Percentiles rank a stretch among this genome's conserved stretches.
Conservation (phyloP, 2,113 vertebrate genomes). For the Cynoglossus semilaevis region DNA sequence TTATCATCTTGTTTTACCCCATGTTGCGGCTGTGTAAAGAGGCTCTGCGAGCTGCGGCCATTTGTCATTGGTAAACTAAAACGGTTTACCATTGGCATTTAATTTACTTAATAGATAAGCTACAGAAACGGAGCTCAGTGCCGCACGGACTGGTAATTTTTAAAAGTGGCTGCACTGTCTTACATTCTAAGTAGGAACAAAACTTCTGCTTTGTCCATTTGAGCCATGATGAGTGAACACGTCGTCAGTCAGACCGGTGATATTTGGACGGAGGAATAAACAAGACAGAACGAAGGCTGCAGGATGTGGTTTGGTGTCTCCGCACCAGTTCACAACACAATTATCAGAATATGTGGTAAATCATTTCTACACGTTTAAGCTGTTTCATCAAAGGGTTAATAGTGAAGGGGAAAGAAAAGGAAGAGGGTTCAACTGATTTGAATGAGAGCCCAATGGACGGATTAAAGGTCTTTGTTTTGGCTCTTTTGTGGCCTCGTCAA, state of each 20-base stretch:
- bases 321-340: background rate
- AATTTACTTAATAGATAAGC: slow-evolving; percentile 67
- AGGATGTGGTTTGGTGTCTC: too few relatives aligned
- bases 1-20: slow-evolving; percentile 50
- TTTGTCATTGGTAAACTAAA: slow-evolving; percentile 62
- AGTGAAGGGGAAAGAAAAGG: too few relatives aligned
- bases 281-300: too few relatives aligned
- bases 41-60: slow-evolving; percentile 30
- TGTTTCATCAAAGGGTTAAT: too few relatives aligned
- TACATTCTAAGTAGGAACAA: slow-evolving; percentile 1
- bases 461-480: too few relatives aligned
- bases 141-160: slow-evolving; percentile 19
- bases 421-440: too few relatives aligned
- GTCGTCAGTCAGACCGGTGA: background rate
- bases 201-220: slow-evolving; percentile 4
- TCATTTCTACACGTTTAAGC: too few relatives aligned
- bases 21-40: slow-evolving; percentile 34
- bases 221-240: background rate
- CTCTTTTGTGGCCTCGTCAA: too few relatives aligned
- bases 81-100: slow-evolving; percentile 62
- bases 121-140: slow-evolving; percentile 19
- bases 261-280: too few relatives aligned
- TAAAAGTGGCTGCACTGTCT: slow-evolving; percentile 26
- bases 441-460: too few relatives aligned
- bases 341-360: background rate